phyloP scores from a whole-genome alignment of 2,113 vertebrate species.

The Hippolais icterina region DNA sequence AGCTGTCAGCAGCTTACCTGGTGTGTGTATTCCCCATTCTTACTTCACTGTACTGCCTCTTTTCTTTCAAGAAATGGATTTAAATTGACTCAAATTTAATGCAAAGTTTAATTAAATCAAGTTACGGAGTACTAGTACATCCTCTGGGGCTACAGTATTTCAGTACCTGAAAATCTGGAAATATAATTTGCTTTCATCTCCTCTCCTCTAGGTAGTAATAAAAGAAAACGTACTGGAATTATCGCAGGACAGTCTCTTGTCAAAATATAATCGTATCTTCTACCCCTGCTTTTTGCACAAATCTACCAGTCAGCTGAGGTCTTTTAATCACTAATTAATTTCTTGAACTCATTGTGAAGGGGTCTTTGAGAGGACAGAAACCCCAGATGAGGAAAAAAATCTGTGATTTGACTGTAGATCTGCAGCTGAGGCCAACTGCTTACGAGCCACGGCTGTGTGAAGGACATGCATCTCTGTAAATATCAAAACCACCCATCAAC shows the following conservation, averaged over 20 bases:
- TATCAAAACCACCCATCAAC: neutral
- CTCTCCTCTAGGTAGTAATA: neutral
- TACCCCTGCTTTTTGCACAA: neutral
- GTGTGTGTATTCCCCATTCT: neutral
- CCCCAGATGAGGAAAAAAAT: neutral
- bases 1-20: neutral
- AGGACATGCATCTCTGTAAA: neutral
- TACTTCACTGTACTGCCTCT: neutral
- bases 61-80: neutral
- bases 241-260: neutral
- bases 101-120: neutral
- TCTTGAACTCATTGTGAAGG: neutral
- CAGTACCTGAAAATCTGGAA: neutral
- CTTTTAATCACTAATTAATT: neutral
- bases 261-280: neutral
- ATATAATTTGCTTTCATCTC: neutral
- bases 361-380: neutral
- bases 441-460: neutral
- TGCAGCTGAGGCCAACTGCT: neutral
- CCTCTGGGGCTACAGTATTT: neutral
- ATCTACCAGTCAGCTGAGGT: neutral
- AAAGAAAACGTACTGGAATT: neutral
- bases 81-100: neutral
- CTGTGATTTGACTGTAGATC: neutral
- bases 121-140: neutral